Evolutionary conservation across 2,888 invertebrate genomes (phyloP), one percentile per base, ranked within the genome.

Genomic region (Pseudoips prasinana): DNA sequence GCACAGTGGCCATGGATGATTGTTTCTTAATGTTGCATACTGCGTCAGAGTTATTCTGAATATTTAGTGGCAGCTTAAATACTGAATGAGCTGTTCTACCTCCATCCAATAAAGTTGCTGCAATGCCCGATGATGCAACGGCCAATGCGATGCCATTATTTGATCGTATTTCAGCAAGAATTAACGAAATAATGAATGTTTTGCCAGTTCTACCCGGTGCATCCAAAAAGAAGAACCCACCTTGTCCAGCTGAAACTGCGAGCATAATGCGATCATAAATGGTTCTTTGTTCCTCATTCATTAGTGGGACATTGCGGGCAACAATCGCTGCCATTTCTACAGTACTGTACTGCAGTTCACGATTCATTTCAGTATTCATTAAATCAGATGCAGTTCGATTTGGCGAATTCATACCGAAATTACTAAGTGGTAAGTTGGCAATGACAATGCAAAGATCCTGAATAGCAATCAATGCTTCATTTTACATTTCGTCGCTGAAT

Each of bases 381-480:
- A 27, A 40, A 25, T 57, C 46, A 11, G 39, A 29, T 8, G 44
- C 39, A 20, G 36, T 32, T 17, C 40, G 45, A 46, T 41, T 39
- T 22, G 44, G 46, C 33, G 54, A 42, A 26, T 39, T 23, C 53
- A 66, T 56, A 46, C 61, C 58, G 32, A 34, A 63, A 47, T 60
- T 40, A 36, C 7, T 43, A 27, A 46, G 40, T 46, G 45, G 42
- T 31, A 32, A 46, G 32, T 49, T 53, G 30, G 47, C 28, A 49
- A 49, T 49, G 1, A 47, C 8, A 42, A 62, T 27, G 42, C 49
- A 60, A 33, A 54, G 33, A 58, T 62, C 60, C 40, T 65, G 58
- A 31, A 66, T 60, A 24, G 36, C 25, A 1, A 61, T 14, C 31
- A 63, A 58, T 42, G 59, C 56, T 50, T 63, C 57, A 50, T 64